A percentile compares a stretch with the other conserved stretches of the same genome.
Evolutionary conservation across 2,888 invertebrate genomes (phyloP).

Genomic region (Agrochola circellaris): DNA sequence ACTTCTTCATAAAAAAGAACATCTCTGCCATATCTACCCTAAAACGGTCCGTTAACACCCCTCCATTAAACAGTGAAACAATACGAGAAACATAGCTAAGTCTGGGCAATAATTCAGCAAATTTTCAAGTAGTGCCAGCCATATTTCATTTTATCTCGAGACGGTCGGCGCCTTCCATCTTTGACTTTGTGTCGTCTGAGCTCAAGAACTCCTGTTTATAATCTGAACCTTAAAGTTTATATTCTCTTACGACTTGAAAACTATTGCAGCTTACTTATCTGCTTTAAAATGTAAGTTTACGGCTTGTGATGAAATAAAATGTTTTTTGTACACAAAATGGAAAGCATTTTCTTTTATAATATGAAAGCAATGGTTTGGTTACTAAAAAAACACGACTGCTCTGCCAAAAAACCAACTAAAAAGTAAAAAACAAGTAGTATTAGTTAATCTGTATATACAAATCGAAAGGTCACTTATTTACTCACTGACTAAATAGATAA

Average conservation of each 20-base stretch:
- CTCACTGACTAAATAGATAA: too few species aligned
- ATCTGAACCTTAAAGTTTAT: conserved; percentile 55
- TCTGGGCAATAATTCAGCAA: conserved; percentile 81
- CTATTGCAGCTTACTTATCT: conserved; percentile 29
- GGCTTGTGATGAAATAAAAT: not conserved
- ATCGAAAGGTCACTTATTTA: too few species aligned
- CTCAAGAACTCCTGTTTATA: conserved; percentile 52
- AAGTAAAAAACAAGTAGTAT: too few species aligned
- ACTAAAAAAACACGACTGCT: not conserved
- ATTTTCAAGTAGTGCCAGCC: conserved; percentile 74
- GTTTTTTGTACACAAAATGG: not conserved
- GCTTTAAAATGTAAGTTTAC: conserved; percentile 27
- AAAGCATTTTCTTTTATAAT: not conserved
- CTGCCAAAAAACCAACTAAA: too few species aligned
- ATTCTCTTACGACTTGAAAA: conserved; percentile 32
- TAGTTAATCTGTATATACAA: too few species aligned
- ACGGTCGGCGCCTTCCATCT: conserved; percentile 83
- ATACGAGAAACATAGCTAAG: conserved; percentile 75
- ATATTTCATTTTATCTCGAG: conserved; percentile 86
- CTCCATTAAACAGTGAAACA: conserved; percentile 72
- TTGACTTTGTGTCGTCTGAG: conserved; percentile 77
- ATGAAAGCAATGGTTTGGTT: not conserved
- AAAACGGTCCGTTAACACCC: conserved; percentile 18
- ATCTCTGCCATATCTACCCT: not conserved
- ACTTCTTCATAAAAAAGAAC: too few species aligned